phyloP scores from a whole-genome alignment of 2,113 vertebrate species.

The Cheilinus undulatus region DNA sequence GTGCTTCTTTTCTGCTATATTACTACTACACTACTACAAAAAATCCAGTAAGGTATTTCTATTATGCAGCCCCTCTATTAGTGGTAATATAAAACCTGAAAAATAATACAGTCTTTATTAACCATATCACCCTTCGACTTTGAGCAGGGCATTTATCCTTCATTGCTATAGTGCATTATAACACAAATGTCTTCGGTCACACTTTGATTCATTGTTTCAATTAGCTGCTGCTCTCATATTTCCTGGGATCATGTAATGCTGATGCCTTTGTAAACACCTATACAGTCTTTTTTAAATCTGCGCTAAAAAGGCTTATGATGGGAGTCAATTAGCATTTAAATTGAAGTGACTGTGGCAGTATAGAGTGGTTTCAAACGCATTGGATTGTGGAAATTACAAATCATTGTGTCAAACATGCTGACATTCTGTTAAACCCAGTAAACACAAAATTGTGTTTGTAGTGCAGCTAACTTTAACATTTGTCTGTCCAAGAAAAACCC shows the following conservation, averaged over 20 bases:
- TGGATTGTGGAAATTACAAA: not conserved
- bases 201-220: constrained; percentile 65
- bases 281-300: constrained; percentile 30
- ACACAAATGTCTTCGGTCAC: constrained; percentile 51
- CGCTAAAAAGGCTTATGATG: constrained; percentile 40
- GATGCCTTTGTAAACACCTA: constrained; percentile 32
- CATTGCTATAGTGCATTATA: constrained; percentile 26
- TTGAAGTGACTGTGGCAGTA: constrained; percentile 53
- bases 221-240: constrained; percentile 47
- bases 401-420: not conserved
- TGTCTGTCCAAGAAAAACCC: fast-evolving
- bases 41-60: not conserved
- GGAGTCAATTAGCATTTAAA: constrained; percentile 77
- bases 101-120: constrained; percentile 57
- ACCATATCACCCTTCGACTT: constrained; percentile 31
- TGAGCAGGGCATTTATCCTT: constrained; percentile 23
- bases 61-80: not conserved
- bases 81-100: constrained; percentile 34
- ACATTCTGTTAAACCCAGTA: not conserved
- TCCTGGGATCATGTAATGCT: constrained; percentile 17
- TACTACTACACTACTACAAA: constrained; percentile 7
- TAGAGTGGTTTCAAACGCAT: not conserved
- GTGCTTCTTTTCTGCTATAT: not conserved
- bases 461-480: not conserved
- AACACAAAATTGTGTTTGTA: constrained; percentile 9